Base-by-base conservation (phyloP, 2,113 vertebrate species). In the Acinonyx jubatus region DNA sequence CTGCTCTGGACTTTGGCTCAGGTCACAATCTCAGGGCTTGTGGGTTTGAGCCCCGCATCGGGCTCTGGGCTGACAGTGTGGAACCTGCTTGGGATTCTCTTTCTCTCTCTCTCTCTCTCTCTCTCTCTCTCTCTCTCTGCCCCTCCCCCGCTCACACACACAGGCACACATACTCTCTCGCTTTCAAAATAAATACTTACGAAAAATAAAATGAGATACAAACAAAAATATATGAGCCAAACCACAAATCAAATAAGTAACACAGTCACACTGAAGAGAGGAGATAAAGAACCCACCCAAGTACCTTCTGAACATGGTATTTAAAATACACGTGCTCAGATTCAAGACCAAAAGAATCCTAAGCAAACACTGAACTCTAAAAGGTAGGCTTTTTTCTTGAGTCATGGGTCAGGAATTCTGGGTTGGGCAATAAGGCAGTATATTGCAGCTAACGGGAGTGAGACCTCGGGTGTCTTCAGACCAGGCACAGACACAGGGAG, bases 381-480 rank as follows among this genome's bases (percentile, higher is more conserved):
- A 7, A 1, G 29, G 61, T 13, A 36, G 78, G 48, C 21, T 48
- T 41, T 50, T n/a, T 65, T 31, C 4, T 1, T 15, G 36, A 76
- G 33, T 48, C 41, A 14, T 7, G 23, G n/a, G 4, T 78, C 65
- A 25, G 66, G 57, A 38, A 12, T 73, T 73, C 21, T 41, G 71
- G 73, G 27, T 7, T 74, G 38, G 27, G 73, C 73, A 29, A 14
- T 61, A 41, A n/a, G 29, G 11, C 10, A 55, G 4, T 14, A 15
- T 7, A 2, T 1, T 5, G 2, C 6, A 65, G 57, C 21, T 12
- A 15, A 29, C 0, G 2, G 19, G 38, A 29, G n/a, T 0, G 57
- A 66, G 33, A 16, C 21, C 73, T 15, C 13, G 0, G 36, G 36
- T 6, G 36, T 23, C 23, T 25, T 23, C 12, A 6, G 71, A 25